These are phyloP conservation scores for Sebastes iracundus DNA, from an alignment of 2,797 vertebrate genomes.

Conservation along the genomic window DNA sequence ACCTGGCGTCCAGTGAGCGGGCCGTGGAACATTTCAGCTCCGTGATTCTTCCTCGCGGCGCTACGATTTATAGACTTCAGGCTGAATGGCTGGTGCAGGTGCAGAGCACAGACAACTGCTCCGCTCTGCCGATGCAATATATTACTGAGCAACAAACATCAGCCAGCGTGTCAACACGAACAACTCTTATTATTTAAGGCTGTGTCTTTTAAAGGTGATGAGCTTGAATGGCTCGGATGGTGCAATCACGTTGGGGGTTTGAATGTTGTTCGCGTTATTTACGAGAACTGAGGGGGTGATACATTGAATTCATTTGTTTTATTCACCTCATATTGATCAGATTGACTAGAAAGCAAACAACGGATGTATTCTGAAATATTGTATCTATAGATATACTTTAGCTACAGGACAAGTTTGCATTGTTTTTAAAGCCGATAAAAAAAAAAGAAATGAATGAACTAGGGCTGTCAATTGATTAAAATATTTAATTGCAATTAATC, in stretches of 20 bases:
- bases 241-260: slow-evolving; percentile 39
- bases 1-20: slow-evolving; percentile 41
- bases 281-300: slow-evolving; percentile 28
- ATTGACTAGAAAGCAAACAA: slow-evolving; percentile 19
- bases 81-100: slow-evolving; percentile 73
- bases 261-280: slow-evolving; percentile 38
- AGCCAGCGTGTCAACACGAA: slow-evolving; percentile 67
- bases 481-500: too few species aligned
- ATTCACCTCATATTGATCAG: slow-evolving; percentile 25
- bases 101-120: slow-evolving; percentile 74
- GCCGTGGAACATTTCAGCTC: slow-evolving; percentile 53
- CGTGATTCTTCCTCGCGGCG: slow-evolving; percentile 31
- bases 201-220: slow-evolving; percentile 68
- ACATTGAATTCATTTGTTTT: slow-evolving; percentile 34
- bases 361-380: not conserved
- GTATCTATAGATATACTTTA: not conserved
- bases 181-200: slow-evolving; percentile 74
- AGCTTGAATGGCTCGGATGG: slow-evolving; percentile 50
- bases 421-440: not conserved
- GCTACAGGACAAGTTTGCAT: not conserved
- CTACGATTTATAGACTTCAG: slow-evolving; percentile 71
- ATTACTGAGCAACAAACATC: slow-evolving; percentile 73
- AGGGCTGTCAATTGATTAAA: too few species aligned
- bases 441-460: not conserved
- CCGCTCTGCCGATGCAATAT: slow-evolving; percentile 62